These are phyloP conservation scores for Ptiloglossa arizonensis DNA, from an alignment of 1,140 invertebrate genomes.

Conservation along the genomic window DNA sequence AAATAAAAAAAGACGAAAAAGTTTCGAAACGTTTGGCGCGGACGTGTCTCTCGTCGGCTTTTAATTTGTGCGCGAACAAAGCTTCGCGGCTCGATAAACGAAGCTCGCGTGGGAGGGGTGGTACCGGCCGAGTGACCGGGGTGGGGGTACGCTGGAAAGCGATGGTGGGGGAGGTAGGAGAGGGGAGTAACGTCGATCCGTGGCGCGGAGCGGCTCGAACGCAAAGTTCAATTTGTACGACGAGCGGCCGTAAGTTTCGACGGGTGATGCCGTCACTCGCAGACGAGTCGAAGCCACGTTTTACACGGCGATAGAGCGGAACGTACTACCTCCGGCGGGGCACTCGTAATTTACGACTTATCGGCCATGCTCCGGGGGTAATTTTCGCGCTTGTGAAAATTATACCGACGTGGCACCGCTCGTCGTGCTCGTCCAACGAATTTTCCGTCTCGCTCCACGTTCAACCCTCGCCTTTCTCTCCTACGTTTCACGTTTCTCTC, in stretches of 20 bases:
- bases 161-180: no score
- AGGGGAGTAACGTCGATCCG: neutral
- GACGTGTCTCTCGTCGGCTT: neutral
- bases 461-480: neutral
- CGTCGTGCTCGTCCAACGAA: constrained; percentile 41
- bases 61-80: neutral
- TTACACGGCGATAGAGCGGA: constrained; percentile 49
- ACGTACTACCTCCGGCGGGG: constrained; percentile 53
- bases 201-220: constrained; percentile 16
- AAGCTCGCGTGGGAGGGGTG: no score
- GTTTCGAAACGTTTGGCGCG: no score
- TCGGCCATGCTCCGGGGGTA: constrained; percentile 68
- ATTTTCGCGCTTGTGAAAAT: constrained; percentile 75
- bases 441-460: constrained; percentile 2
- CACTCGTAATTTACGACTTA: constrained; percentile 74
- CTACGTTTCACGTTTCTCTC: neutral
- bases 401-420: constrained; percentile 69
- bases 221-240: constrained; percentile 50
- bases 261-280: constrained; percentile 66
- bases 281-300: constrained; percentile 53
- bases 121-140: no score
- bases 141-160: no score
- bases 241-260: constrained; percentile 46
- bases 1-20: neutral
- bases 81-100: neutral